Conservation (phyloP, 2,797 vertebrate genomes). For the Sardinella longiceps region DNA sequence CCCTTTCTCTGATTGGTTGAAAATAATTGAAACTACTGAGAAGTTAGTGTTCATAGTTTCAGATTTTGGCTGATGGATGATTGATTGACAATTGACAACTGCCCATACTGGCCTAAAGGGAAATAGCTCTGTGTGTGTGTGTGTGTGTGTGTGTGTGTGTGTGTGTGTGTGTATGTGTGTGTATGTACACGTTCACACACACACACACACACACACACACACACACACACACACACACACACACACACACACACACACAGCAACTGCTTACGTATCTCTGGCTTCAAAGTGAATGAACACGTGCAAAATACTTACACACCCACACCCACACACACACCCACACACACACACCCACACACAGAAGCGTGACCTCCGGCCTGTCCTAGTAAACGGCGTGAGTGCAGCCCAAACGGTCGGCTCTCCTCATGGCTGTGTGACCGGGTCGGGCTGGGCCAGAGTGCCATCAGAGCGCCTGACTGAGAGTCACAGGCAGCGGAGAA, state of each 20-base stretch:
- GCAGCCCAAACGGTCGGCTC: background rate
- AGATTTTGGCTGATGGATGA: background rate
- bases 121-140: background rate
- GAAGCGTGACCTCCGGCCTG: background rate
- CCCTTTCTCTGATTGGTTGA: background rate
- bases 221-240: no score
- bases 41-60: background rate
- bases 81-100: background rate
- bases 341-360: constrained; percentile 18
- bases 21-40: background rate
- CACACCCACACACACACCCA: background rate
- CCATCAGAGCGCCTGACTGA: no score
- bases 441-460: background rate
- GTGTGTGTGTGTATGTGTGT: background rate
- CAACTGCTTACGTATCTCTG: no score
- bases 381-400: background rate
- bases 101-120: background rate
- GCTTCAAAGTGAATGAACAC: no score
- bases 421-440: no score
- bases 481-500: constrained; percentile 8
- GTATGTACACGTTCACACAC: no score
- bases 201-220: no score
- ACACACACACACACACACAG: no score
- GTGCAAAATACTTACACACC: background rate
- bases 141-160: background rate